Evolutionary conservation across 2,113 vertebrate species (phyloP).

Genomic region (Ovis canadensis): DNA sequence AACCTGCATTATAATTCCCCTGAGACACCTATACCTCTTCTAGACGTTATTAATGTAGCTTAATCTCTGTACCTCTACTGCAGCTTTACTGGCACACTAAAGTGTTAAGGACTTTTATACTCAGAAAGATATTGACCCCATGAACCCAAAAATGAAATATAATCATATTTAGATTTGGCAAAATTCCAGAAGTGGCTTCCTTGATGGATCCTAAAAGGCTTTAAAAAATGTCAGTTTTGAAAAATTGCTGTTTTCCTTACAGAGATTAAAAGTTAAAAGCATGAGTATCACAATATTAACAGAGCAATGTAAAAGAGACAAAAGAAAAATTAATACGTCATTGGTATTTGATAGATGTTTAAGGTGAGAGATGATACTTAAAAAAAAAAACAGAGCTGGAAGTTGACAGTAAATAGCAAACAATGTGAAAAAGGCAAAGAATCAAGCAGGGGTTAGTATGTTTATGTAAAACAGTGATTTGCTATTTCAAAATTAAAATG

Average conservation of each 20-base stretch:
- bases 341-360: conserved; percentile 72
- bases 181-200: conserved; percentile 54
- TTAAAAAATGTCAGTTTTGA: conserved; percentile 51
- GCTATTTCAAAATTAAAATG: conserved; percentile 82
- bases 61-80: background rate
- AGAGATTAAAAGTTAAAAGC: conserved; percentile 73
- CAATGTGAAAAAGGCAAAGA: conserved; percentile 57
- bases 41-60: conserved; percentile 60
- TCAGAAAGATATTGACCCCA: conserved; percentile 60
- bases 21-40: conserved; percentile 64
- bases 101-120: conserved; percentile 53
- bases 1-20: conserved; percentile 71
- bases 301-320: conserved; percentile 69
- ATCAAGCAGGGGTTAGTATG: conserved; percentile 69
- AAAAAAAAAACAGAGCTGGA: conserved; percentile 51
- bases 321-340: conserved; percentile 71
- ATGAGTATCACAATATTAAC: conserved; percentile 72
- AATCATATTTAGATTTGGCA: conserved; percentile 32
- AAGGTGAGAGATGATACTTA: conserved; percentile 65
- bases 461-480: conserved; percentile 80
- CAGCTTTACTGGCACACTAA: conserved; percentile 21
- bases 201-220: conserved; percentile 57
- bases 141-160: conserved; percentile 24
- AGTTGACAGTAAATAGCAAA: conserved; percentile 76
- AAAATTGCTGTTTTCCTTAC: conserved; percentile 67